These are phyloP conservation scores for Alaudala cheleensis DNA, from an alignment of 2,113 vertebrate species.

Conservation along the genomic window DNA sequence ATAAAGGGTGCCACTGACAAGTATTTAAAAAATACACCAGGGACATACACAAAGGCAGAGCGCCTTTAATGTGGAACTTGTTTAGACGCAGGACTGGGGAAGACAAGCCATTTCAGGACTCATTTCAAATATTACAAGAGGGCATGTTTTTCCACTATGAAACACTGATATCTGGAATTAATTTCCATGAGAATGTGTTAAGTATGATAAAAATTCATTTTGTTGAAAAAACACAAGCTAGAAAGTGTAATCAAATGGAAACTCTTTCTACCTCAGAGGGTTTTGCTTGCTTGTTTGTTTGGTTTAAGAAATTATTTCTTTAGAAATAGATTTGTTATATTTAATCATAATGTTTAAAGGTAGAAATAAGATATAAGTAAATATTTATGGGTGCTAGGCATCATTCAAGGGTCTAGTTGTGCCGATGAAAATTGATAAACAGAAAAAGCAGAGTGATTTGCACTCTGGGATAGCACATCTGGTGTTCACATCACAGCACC, in stretches of 20 bases:
- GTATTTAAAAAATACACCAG: not conserved
- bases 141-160: not conserved
- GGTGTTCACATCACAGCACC: rapidly evolving
- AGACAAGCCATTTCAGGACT: not conserved
- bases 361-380: not conserved
- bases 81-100: not conserved
- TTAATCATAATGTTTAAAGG: not conserved
- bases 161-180: not conserved
- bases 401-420: not conserved
- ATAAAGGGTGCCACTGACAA: not conserved
- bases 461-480: too few species aligned
- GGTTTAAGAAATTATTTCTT: not conserved
- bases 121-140: not conserved
- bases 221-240: not conserved
- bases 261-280: not conserved
- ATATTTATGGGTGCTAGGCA: not conserved
- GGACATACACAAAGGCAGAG: not conserved
- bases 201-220: not conserved
- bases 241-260: not conserved
- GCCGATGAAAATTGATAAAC: rapidly evolving
- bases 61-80: not conserved
- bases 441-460: not conserved
- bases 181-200: not conserved
- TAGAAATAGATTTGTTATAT: not conserved
- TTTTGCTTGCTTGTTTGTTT: not conserved